phyloP scores from a whole-genome alignment of 2,113 vertebrate species.

The Gambusia affinis region DNA sequence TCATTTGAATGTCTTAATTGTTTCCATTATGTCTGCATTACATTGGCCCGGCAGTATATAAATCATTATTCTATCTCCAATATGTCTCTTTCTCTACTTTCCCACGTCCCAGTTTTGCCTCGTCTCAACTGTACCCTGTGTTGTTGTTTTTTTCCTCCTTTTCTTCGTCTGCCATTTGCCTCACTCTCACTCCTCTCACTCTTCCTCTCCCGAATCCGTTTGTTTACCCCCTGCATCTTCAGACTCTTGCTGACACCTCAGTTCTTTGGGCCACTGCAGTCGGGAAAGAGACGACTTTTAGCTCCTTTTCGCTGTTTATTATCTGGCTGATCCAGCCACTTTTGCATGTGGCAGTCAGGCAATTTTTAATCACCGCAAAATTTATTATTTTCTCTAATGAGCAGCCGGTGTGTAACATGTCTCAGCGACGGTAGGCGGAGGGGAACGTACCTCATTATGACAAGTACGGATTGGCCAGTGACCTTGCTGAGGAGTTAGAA shows the following conservation, averaged over 20 bases:
- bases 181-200: background rate
- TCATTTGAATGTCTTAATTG: background rate
- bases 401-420: background rate
- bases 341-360: conserved; percentile 35
- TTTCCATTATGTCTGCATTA: background rate
- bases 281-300: conserved; percentile 29
- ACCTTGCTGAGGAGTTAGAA: conserved; percentile 24
- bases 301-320: conserved; percentile 42
- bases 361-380: conserved; percentile 47
- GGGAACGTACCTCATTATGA: conserved; percentile 7
- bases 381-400: conserved; percentile 37
- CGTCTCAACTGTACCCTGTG: too few species aligned
- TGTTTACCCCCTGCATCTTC: conserved; percentile 28
- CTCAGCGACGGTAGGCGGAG: conserved; percentile 28
- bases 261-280: conserved; percentile 31
- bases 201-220: background rate
- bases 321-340: conserved; percentile 61
- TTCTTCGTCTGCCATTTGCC: conserved; percentile 6
- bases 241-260: conserved; percentile 55
- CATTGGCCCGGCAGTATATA: background rate
- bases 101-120: background rate
- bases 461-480: conserved; percentile 4
- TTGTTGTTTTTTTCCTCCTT: background rate
- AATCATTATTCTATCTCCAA: background rate
- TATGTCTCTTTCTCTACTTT: background rate